These are phyloP conservation scores for Archips crataeganus DNA, from an alignment of 2,888 invertebrate species.

Conservation along the genomic window DNA sequence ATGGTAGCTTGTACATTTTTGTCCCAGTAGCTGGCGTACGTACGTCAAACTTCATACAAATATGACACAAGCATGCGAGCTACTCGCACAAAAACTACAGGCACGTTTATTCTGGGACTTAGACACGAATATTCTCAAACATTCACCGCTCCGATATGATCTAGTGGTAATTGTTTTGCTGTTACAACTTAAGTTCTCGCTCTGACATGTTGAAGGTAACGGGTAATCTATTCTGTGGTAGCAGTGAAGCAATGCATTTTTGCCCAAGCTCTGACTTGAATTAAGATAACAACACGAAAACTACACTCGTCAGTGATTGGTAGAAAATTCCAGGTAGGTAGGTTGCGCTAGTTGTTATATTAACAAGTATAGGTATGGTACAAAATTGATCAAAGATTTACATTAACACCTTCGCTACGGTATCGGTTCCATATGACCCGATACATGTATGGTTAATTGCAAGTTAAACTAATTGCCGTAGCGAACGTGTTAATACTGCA, in stretches of 20 bases:
- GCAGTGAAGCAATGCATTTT: conserved; percentile 1
- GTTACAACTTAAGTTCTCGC: conserved; percentile 6
- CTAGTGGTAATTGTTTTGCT: not conserved
- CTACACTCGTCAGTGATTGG: not conserved
- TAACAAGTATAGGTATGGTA: not conserved
- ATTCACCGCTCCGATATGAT: not conserved
- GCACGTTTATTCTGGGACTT: too few species aligned
- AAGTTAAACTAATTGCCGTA: too few species aligned
- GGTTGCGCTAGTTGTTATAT: too few species aligned
- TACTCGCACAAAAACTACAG: too few species aligned
- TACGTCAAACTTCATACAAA: too few species aligned
- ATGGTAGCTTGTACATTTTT: too few species aligned
- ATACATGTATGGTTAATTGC: too few species aligned
- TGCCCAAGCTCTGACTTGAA: not conserved
- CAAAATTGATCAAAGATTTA: not conserved
- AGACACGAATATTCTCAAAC: not conserved
- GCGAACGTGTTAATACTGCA: too few species aligned
- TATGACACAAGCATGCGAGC: too few species aligned
- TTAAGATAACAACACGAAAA: not conserved
- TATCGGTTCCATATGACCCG: too few species aligned
- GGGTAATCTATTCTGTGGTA: not conserved
- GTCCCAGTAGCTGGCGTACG: too few species aligned
- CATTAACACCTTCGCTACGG: too few species aligned
- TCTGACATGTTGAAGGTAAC: not conserved
- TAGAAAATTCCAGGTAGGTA: not conserved